phyloP scores from a whole-genome alignment of 2,113 vertebrate genomes.

The Coptodon rendalli region DNA sequence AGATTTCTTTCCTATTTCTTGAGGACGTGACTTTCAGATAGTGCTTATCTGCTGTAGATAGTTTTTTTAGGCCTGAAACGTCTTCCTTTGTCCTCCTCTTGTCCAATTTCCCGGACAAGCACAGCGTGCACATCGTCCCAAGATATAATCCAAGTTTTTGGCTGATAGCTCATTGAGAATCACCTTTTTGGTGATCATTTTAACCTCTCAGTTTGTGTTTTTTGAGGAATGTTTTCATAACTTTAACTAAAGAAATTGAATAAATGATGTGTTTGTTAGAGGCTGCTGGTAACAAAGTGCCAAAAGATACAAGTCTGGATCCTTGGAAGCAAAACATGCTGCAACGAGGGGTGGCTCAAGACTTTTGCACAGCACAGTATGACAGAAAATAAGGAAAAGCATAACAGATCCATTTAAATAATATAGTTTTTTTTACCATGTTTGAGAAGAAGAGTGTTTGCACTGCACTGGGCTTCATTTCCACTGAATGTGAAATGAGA shows the following conservation, averaged over 20 bases:
- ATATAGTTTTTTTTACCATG: neutral
- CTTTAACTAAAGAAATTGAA: neutral
- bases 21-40: neutral
- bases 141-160: neutral
- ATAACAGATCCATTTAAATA: neutral
- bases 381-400: neutral
- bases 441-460: neutral
- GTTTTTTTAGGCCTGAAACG: rapidly evolving
- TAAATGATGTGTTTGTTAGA: neutral
- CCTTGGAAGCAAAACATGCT: neutral
- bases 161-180: neutral
- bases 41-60: neutral
- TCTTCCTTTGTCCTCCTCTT: neutral
- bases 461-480: neutral
- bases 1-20: neutral
- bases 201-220: neutral
- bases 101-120: neutral
- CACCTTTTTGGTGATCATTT: rapidly evolving
- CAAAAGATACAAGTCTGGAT: neutral
- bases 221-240: neutral
- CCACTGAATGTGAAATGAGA: neutral
- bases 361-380: neutral
- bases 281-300: neutral
- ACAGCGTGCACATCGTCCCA: neutral
- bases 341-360: rapidly evolving